These are phyloP conservation scores for Pampus argenteus DNA, from an alignment of 2,797 vertebrate genomes.

Conservation along the genomic window DNA sequence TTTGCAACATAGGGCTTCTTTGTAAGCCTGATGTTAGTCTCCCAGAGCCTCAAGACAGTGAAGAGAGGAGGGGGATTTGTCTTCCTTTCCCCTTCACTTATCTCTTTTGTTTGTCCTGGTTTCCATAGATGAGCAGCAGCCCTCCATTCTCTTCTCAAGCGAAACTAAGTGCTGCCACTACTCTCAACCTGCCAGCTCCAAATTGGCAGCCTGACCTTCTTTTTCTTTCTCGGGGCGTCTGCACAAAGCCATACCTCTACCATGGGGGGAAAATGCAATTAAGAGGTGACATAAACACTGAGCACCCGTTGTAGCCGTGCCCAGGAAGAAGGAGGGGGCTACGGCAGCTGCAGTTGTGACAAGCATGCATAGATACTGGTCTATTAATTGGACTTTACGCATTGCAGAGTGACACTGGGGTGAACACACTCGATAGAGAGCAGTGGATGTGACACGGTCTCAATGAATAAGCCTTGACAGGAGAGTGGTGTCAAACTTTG, in stretches of 20 bases:
- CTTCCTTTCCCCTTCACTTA: conserved; percentile 78
- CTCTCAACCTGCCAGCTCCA: conserved; percentile 82
- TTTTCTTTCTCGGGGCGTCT: conserved; percentile 80
- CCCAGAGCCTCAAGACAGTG: conserved; percentile 57
- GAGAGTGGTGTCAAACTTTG: conserved; percentile 53
- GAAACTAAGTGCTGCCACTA: conserved; percentile 81
- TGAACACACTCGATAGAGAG: conserved; percentile 52
- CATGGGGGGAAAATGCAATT: conserved; percentile 80
- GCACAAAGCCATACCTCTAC: conserved; percentile 80
- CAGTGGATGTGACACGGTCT: conserved; percentile 44
- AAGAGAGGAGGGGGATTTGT: conserved; percentile 69
- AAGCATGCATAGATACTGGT: conserved; percentile 67
- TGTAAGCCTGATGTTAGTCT: conserved; percentile 64
- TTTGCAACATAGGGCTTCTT: conserved; percentile 46
- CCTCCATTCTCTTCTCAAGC: conserved; percentile 75
- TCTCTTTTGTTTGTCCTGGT: conserved; percentile 83
- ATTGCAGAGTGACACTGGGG: conserved; percentile 65
- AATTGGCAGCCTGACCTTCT: conserved; percentile 86
- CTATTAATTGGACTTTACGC: conserved; percentile 78
- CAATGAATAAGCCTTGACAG: conserved; percentile 59
- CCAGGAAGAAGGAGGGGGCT: conserved; percentile 59
- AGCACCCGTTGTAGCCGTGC: conserved; percentile 77
- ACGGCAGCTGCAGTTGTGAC: conserved; percentile 72
- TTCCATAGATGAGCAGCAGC: conserved; percentile 77
- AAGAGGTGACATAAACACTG: conserved; percentile 85